phyloP scores from a whole-genome alignment of 1,140 invertebrate species.

The Drosophila tristis region DNA sequence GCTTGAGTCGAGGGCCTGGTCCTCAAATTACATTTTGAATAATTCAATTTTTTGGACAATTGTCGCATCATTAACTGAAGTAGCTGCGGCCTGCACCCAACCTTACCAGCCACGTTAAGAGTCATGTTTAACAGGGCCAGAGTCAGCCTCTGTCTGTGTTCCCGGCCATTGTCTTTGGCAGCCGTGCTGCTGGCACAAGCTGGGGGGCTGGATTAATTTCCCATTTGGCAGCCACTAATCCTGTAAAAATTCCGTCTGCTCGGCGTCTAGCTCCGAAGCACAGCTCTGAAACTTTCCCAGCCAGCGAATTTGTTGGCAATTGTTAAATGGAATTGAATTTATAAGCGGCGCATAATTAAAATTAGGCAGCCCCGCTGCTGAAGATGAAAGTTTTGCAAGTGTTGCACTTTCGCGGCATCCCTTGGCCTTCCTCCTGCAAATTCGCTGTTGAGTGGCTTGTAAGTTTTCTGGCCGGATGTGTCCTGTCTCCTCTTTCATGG shows the following conservation, averaged over 20 bases:
- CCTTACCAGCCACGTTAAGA: conserved; percentile 23
- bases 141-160: neutral
- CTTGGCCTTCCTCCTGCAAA: conserved; percentile 11
- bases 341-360: conserved; percentile 80
- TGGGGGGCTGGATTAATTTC: conserved; percentile 65
- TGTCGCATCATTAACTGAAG: conserved; percentile 71
- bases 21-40: conserved; percentile 65
- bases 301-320: conserved; percentile 64
- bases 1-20: conserved; percentile 34
- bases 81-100: conserved; percentile 29
- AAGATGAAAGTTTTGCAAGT: conserved; percentile 66
- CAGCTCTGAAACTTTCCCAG: conserved; percentile 47
- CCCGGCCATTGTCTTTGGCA: conserved; percentile 6
- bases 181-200: conserved; percentile 36
- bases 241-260: conserved; percentile 60
- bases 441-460: conserved; percentile 47
- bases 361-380: conserved; percentile 67
- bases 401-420: conserved; percentile 58
- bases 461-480: conserved; percentile 42
- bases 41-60: conserved; percentile 59
- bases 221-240: conserved; percentile 71
- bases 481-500: conserved; percentile 13
- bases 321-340: conserved; percentile 82
- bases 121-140: conserved; percentile 35
- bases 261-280: conserved; percentile 30